phyloP scores from a whole-genome alignment of 2,797 vertebrate species.

The Miichthys miiuy region DNA sequence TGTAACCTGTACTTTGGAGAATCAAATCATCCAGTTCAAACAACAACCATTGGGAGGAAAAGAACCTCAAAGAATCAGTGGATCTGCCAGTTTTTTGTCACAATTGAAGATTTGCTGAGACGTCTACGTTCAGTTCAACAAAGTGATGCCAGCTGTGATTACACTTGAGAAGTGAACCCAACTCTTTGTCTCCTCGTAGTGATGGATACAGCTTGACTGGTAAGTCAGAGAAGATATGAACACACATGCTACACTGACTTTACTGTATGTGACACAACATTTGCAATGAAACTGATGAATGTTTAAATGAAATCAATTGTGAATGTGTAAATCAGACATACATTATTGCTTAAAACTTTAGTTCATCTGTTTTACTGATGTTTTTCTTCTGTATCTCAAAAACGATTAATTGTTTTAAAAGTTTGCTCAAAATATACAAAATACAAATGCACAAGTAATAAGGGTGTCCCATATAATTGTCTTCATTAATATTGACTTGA shows the following conservation, averaged over 20 bases:
- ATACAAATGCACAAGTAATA: too few relatives aligned
- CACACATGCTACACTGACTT: too few relatives aligned
- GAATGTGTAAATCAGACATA: too few relatives aligned
- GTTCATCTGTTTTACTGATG: too few relatives aligned
- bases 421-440: too few relatives aligned
- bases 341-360: too few relatives aligned
- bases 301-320: neutral
- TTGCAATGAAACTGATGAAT: neutral
- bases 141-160: constrained; percentile 47
- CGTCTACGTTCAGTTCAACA: neutral
- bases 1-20: constrained; percentile 64
- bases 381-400: too few relatives aligned
- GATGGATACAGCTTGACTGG: constrained; percentile 2
- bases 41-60: accelerated
- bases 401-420: too few relatives aligned
- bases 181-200: constrained; percentile 40
- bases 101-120: neutral
- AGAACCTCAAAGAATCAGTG: accelerated
- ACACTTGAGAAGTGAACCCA: neutral
- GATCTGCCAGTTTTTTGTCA: constrained; percentile 15
- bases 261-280: neutral
- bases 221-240: neutral
- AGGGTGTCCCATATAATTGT: too few relatives aligned
- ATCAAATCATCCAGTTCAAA: neutral
- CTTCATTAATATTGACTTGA: neutral